Evolutionary conservation across 2,797 vertebrate genomes (phyloP).

Genomic region (Amazonetta brasiliensis): DNA sequence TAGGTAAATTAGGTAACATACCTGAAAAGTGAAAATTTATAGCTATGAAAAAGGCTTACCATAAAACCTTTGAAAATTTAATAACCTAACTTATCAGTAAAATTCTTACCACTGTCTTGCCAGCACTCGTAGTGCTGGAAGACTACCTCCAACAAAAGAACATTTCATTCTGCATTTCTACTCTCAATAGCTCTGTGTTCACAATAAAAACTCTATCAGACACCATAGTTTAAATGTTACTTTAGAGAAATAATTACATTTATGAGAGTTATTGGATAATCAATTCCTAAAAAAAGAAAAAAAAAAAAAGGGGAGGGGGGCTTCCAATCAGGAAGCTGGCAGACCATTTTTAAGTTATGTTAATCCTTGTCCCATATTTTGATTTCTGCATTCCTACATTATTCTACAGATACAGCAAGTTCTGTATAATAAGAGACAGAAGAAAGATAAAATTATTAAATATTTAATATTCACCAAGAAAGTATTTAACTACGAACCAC

Average conservation of each 20-base stretch:
- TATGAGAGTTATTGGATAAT: background rate
- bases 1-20: background rate
- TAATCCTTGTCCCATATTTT: background rate
- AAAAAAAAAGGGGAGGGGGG: background rate
- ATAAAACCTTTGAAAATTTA: background rate
- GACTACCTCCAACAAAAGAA: background rate
- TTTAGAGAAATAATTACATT: background rate
- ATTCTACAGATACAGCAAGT: background rate
- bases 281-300: background rate
- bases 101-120: background rate
- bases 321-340: background rate
- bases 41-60: background rate
- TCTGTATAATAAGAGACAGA: background rate
- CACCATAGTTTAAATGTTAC: background rate
- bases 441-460: background rate
- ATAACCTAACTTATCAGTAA: background rate
- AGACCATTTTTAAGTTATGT: background rate
- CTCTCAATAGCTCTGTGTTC: background rate
- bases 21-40: background rate
- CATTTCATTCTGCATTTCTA: background rate
- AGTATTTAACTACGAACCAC: background rate
- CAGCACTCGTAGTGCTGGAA: background rate
- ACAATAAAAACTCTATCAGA: background rate
- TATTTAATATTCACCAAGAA: background rate
- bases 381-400: background rate